A percentile compares a stretch with the other conserved stretches of the same genome.
Evolutionary conservation across 2,113 vertebrate genomes (phyloP).

Genomic region (Brienomyrus brachyistius): DNA sequence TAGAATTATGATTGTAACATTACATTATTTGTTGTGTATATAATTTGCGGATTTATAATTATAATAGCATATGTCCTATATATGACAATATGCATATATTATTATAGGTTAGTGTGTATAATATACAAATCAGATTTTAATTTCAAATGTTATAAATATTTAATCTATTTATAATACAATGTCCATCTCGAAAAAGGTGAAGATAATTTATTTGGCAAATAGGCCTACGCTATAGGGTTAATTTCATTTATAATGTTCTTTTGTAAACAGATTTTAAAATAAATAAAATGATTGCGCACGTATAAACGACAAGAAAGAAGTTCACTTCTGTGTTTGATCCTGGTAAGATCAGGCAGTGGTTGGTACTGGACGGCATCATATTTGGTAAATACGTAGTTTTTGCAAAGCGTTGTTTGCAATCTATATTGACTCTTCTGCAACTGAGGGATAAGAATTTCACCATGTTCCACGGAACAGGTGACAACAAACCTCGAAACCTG

Average conservation of each 20-base stretch:
- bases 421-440: not conserved
- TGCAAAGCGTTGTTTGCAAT: not conserved
- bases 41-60: not conserved
- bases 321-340: not conserved
- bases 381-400: not conserved
- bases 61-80: not conserved
- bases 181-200: not conserved
- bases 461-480: not conserved
- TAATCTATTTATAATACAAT: not conserved
- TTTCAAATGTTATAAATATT: not conserved
- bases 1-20: not conserved
- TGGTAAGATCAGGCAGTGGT: not conserved
- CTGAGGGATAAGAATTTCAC: not conserved
- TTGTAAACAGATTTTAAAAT: not conserved
- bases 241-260: not conserved
- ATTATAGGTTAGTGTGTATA: not conserved
- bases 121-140: not conserved
- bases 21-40: not conserved
- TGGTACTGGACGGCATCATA: not conserved
- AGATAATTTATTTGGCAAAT: not conserved
- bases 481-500: conserved; percentile 7
- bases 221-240: not conserved
- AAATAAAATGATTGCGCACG: not conserved
- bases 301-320: not conserved
- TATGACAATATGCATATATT: not conserved